These are phyloP conservation scores for Lucilia cuprina DNA, from an alignment of 1,140 invertebrate genomes.

Conservation along the genomic window DNA sequence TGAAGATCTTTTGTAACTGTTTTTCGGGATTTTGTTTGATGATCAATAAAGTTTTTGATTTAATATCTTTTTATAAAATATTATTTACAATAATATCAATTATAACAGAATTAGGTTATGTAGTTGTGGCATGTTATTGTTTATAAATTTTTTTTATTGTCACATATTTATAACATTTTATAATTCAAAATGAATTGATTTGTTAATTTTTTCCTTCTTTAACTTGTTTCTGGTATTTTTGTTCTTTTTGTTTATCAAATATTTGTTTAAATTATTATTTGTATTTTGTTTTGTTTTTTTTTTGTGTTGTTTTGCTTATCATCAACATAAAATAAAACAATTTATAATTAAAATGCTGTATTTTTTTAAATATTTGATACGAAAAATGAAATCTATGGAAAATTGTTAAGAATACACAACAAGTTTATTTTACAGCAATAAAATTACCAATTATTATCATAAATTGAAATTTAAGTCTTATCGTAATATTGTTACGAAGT, in stretches of 20 bases:
- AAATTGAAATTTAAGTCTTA: neutral
- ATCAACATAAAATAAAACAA: conserved; percentile 12
- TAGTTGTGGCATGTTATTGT: neutral
- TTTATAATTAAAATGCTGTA: neutral
- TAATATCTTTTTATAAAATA: no score
- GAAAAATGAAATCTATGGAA: neutral
- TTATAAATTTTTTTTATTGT: neutral
- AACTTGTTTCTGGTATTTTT: neutral
- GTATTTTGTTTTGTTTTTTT: neutral
- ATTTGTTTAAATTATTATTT: conserved; percentile 13
- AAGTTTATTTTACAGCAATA: conserved; percentile 8
- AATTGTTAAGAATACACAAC: neutral
- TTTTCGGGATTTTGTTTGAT: no score
- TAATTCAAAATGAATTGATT: conserved; percentile 12
- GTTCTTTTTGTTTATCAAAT: neutral
- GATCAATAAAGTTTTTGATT: no score
- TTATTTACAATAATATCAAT: no score
- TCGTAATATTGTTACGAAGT: neutral
- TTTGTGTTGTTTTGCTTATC: neutral
- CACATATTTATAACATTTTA: neutral
- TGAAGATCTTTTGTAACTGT: no score
- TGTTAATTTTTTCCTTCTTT: neutral
- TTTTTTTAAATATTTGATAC: neutral
- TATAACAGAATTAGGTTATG: neutral
- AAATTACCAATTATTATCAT: conserved; percentile 12